phyloP scores from a whole-genome alignment of 2,888 invertebrate species.

The Machimus rusticus region DNA sequence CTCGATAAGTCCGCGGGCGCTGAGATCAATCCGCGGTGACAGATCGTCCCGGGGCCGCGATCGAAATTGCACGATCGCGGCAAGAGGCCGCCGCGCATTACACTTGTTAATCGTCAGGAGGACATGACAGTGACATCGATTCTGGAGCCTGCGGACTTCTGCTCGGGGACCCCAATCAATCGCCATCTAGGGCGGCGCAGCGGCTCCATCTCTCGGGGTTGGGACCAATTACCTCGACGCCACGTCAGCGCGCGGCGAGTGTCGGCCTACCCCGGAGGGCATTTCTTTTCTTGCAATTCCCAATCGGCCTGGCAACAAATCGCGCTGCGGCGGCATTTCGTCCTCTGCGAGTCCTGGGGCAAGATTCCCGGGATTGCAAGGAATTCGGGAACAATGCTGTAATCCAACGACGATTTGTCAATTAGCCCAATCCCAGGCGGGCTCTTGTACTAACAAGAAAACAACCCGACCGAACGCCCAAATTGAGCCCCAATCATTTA shows the following conservation, averaged over 20 bases:
- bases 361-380: neutral
- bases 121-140: conserved; percentile 48
- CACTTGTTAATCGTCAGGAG: conserved; percentile 47
- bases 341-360: neutral
- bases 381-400: neutral
- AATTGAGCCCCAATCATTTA: neutral
- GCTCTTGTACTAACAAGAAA: neutral
- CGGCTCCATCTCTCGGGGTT: conserved; percentile 19
- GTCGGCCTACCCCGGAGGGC: conserved; percentile 19
- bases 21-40: conserved; percentile 11
- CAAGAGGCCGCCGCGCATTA: conserved; percentile 46
- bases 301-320: neutral
- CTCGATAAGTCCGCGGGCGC: conserved; percentile 18
- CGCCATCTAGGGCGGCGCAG: neutral
- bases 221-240: conserved; percentile 36
- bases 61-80: neutral
- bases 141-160: conserved; percentile 43
- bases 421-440: neutral
- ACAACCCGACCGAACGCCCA: neutral
- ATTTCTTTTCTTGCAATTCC: conserved; percentile 5
- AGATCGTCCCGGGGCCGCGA: conserved; percentile 3
- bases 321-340: neutral
- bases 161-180: conserved; percentile 23
- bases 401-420: neutral
- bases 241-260: conserved; percentile 11